Base-by-base conservation (phyloP, 2,113 vertebrate genomes). In the Lasiurus cinereus region DNA sequence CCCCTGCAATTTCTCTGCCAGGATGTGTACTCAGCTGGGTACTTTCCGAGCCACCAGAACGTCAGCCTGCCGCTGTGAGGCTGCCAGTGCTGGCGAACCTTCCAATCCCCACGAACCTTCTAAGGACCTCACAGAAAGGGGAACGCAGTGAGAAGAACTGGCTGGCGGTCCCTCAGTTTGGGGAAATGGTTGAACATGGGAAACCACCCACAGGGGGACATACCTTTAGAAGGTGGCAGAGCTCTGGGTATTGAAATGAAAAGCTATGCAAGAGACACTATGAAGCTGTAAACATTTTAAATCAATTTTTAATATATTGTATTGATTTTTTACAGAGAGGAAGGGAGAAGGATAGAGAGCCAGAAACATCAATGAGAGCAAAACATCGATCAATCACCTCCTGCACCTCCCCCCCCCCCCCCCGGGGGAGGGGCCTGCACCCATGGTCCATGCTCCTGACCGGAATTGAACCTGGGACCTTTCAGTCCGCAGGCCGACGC, bases 131-230 rank as follows among this genome's bases (percentile, higher is more conserved):
- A 29, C 18, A 64, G 73, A 52, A 0, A 9, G 16, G 29, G 36
- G 24, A 31, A 48, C 50, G 46, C 91, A 21, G 67, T 70, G 9
- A 22, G 29, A 79, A 66, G 64, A 70, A 91, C n/a, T 72, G 2
- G 16, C 86, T 70, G 36, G 69, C 1, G 67, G 48, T 52, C 79
- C 36, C 80, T 56, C 21, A 77, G 4, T 83, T 67, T 74, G 22
- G 31, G n/a, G 66, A 21, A 88, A 73, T n/a, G 66, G 22, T 73
- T 96, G 52, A 90, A 94, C 91, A 69, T 74, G 27, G 27, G 24
- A 94, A 91, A 54, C 36, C 21, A 70, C 56, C 24, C 66, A 36
- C 16, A 87, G 13, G 33, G 21, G 48, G 86, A 64, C 21, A 11
- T 31, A n/a, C 52, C 62, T 76, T 66, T 43, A 8, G 27, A 50